Evolutionary conservation across 2,888 invertebrate species (phyloP), one percentile per base, ranked within the genome.

Genomic region (Sisyra nigra): DNA sequence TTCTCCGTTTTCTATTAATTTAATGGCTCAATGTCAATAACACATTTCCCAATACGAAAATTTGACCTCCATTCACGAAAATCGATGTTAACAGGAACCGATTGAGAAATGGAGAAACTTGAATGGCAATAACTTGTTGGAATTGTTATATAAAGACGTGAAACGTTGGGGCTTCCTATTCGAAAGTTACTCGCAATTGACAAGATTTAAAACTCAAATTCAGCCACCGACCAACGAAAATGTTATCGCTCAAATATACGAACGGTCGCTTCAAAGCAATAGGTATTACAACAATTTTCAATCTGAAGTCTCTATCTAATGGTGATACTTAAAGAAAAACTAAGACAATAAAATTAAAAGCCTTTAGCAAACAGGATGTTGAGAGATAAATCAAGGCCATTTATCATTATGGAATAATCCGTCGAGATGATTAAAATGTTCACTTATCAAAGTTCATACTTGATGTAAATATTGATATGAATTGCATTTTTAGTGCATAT

Each of bases 111-210:
- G 91, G 91, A 72, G 85, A 41, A 73, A 88, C 63, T 68, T 84
- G 1, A 66, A 72, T 44, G 87, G 86, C 32, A 74, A 79, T 56
- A 89, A 91, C 66, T 67, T 88, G 49, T 62, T 89, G 53, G 86
- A 87, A 45, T 61, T 91, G 47, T 81, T 93, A 80, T 93, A 93
- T 63, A 75, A 76, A 53, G 81, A 92, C 55, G 82, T 87, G 3
- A 57, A 69, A 2, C 75, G 83, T 54, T 91, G 89, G 82, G 76
- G 83, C 34, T 79, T 84, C 65, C 73, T 86, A 33, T 92, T 93
- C 60, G 92, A 93, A 65, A 81, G 82, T 0, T 91, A 92, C 56
- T 92, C 92, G 1, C 86, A 89, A 49, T 63, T 93, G 47, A 91
- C 92, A 0, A 85, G 93, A 82, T 59, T 91, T 42, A 77, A 86